Percentiles rank a stretch among this genome's conserved stretches.
Evolutionary conservation across 2,113 vertebrate genomes (phyloP).

Genomic region (Macquaria ambigua): DNA sequence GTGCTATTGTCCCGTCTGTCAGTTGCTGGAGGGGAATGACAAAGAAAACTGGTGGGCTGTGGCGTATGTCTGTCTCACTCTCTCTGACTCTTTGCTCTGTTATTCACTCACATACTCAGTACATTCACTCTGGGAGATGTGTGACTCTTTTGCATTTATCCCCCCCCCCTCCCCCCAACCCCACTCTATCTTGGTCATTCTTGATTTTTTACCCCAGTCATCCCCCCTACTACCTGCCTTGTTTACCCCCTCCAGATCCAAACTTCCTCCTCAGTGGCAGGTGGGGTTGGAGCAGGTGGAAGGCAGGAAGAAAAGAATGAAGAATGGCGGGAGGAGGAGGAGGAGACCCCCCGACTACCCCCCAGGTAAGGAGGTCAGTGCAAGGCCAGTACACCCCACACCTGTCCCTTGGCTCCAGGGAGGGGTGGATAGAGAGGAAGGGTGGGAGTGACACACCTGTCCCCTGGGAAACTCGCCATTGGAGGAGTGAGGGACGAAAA

Average conservation of each 20-base stretch:
- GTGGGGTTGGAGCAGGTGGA: constrained; percentile 59
- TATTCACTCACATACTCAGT: constrained; percentile 62
- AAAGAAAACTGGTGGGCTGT: constrained; percentile 78
- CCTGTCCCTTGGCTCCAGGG: constrained; percentile 70
- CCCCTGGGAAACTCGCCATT: constrained; percentile 42
- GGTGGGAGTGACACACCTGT: constrained; percentile 58
- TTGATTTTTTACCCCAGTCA: constrained; percentile 23
- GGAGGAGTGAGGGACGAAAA: constrained; percentile 39
- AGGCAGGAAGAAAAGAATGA: constrained; percentile 44
- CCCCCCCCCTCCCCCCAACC: constrained; percentile 1
- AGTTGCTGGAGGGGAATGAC: constrained; percentile 75
- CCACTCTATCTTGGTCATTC: constrained; percentile 29
- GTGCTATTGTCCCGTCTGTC: constrained; percentile 83
- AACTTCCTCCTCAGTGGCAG: constrained; percentile 39
- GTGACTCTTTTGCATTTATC: constrained; percentile 60
- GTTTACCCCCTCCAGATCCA: constrained; percentile 13
- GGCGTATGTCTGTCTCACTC: constrained; percentile 75
- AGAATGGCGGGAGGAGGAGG: not conserved
- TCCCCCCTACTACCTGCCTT: not conserved
- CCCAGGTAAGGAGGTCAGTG: constrained; percentile 67
- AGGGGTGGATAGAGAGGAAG: constrained; percentile 40
- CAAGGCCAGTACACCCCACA: constrained; percentile 68
- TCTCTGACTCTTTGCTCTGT: constrained; percentile 69
- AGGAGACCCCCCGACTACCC: constrained; percentile 6
- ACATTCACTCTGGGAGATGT: constrained; percentile 58